These are phyloP conservation scores for Microcebus lehilahytsara DNA, from an alignment of 2,113 vertebrate species.

Conservation along the genomic window DNA sequence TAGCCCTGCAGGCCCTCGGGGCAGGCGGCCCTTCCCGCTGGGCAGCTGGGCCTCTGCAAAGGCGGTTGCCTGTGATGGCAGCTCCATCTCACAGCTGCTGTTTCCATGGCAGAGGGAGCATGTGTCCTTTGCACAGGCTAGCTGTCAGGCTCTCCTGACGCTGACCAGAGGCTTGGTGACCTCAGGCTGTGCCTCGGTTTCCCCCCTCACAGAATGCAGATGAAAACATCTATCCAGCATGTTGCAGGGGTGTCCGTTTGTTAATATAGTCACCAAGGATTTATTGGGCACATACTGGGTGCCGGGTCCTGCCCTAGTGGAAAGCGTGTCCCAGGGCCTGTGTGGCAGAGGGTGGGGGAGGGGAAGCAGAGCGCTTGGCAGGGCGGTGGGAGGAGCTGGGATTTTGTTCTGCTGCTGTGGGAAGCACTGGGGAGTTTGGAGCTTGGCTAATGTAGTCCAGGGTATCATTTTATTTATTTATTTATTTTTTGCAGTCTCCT, in stretches of 20 bases:
- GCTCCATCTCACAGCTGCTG: neutral
- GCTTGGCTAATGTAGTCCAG: too few relatives aligned
- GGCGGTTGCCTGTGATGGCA: neutral
- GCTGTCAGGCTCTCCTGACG: too few relatives aligned
- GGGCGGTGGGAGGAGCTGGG: fast-evolving
- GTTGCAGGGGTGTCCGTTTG: fast-evolving
- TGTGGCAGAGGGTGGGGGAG: neutral
- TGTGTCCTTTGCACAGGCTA: neutral
- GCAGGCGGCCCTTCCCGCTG: fast-evolving
- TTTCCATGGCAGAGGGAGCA: neutral
- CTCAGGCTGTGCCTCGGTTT: neutral
- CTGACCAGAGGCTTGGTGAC: neutral
- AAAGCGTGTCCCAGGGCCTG: fast-evolving
- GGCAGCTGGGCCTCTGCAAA: neutral
- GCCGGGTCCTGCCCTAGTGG: too few relatives aligned
- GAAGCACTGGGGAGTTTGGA: neutral
- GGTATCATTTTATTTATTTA: neutral
- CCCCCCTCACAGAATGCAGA: fast-evolving
- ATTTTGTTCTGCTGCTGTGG: neutral
- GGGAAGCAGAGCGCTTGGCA: neutral
- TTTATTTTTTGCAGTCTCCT: too few relatives aligned
- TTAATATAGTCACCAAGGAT: fast-evolving
- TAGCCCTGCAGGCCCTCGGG: neutral
- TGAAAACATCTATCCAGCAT: fast-evolving
- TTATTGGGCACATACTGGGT: fast-evolving